Evolutionary conservation across 1,140 invertebrate genomes (phyloP).

Genomic region (Cryptotermes secundus): DNA sequence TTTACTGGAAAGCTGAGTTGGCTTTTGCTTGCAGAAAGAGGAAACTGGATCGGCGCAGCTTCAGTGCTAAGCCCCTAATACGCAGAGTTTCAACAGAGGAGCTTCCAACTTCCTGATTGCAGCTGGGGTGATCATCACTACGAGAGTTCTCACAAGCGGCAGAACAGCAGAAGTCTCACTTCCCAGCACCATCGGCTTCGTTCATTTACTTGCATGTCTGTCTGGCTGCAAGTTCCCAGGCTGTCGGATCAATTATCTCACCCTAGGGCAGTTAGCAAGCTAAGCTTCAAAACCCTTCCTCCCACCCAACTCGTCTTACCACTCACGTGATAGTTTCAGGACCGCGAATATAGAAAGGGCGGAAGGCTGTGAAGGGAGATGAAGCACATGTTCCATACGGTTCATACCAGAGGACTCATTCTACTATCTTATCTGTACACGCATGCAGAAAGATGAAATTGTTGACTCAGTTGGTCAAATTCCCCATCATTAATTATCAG

Average conservation of each 20-base stretch:
- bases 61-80: background rate
- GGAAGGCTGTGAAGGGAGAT: background rate
- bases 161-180: background rate
- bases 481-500: background rate
- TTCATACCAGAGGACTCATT: background rate
- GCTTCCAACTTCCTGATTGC: background rate
- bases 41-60: background rate
- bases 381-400: background rate
- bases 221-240: background rate
- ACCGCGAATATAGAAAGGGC: background rate
- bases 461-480: background rate
- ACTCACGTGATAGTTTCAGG: background rate
- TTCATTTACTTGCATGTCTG: background rate
- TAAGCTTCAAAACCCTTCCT: background rate
- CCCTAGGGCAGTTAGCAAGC: constrained; percentile 8
- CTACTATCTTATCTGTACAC: background rate
- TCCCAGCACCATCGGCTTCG: background rate
- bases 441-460: background rate
- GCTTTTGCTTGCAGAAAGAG: background rate
- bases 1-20: background rate
- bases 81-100: background rate
- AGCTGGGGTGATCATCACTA: background rate
- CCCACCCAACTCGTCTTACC: background rate
- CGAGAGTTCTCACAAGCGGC: background rate
- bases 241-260: constrained; percentile 3